These are phyloP conservation scores for Zoroaster sp. DNA, from an alignment of 53 echinoderm and acorn worm genomes.

Conservation along the genomic window DNA sequence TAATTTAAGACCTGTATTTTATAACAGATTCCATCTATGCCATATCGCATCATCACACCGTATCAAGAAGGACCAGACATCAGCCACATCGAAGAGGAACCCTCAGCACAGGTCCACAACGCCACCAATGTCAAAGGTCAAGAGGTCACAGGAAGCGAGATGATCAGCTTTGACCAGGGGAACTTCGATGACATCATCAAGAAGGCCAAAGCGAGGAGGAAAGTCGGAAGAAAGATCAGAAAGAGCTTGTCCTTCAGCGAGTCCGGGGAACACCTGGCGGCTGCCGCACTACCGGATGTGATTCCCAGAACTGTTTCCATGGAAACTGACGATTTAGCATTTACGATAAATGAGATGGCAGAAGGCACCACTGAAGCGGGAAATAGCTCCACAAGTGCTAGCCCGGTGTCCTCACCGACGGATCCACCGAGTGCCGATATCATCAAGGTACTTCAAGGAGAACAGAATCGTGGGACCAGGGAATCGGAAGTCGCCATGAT, in stretches of 20 bases:
- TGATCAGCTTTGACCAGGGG: constrained; percentile 2
- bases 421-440: not conserved
- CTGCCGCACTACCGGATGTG: not conserved
- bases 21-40: constrained; percentile 71
- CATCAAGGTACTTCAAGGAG: not conserved
- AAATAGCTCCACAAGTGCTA: not conserved
- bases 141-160: constrained; percentile 16
- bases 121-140: constrained; percentile 25
- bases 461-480: too few relatives aligned
- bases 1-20: too few relatives aligned
- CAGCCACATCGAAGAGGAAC: constrained; percentile 62
- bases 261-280: constrained; percentile 26
- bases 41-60: constrained; percentile 81
- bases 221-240: constrained; percentile 64
- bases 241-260: constrained; percentile 53
- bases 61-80: constrained; percentile 69
- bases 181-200: constrained; percentile 63
- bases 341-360: not conserved
- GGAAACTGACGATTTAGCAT: constrained; percentile 33
- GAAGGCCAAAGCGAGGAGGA: constrained; percentile 74
- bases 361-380: not conserved
- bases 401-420: not conserved
- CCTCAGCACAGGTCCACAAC: constrained; percentile 11
- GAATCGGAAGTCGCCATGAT: not conserved
- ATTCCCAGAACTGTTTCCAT: constrained; percentile 17